These are phyloP conservation scores for Puma concolor DNA, from an alignment of 2,113 vertebrate genomes.

Conservation along the genomic window DNA sequence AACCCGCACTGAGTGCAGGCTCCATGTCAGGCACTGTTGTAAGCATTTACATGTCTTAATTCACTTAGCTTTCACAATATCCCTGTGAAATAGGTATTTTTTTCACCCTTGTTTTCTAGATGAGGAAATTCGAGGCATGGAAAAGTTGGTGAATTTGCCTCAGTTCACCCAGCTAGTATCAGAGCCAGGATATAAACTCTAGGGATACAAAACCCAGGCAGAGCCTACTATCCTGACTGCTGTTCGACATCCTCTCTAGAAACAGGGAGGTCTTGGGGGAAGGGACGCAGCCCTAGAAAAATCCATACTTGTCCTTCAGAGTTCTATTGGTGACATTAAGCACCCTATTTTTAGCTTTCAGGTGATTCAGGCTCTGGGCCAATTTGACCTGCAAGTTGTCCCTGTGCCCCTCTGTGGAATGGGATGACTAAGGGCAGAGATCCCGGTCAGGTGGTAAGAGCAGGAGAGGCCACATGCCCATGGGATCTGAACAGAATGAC, in stretches of 20 bases:
- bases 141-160: not conserved
- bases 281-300: not conserved
- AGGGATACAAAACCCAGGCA: not conserved
- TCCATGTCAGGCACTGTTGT: not conserved
- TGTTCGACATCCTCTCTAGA: not conserved
- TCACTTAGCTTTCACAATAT: not conserved
- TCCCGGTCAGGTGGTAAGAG: conserved; percentile 48
- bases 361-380: conserved; percentile 53
- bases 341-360: conserved; percentile 37
- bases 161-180: not conserved
- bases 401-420: conserved; percentile 8
- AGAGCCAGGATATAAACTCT: not conserved
- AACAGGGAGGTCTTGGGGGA: not conserved
- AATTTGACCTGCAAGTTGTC: conserved; percentile 49
- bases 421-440: conserved; percentile 54
- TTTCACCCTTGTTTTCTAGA: not conserved
- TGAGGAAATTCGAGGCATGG: not conserved
- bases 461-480: conserved; percentile 41
- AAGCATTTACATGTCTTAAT: not conserved
- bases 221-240: not conserved
- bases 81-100: not conserved
- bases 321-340: not conserved
- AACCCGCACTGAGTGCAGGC: no score
- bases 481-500: conserved; percentile 60
- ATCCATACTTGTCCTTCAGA: not conserved